These are phyloP conservation scores for Takifugu rubripes DNA, from an alignment of 2,797 vertebrate species.

Conservation along the genomic window DNA sequence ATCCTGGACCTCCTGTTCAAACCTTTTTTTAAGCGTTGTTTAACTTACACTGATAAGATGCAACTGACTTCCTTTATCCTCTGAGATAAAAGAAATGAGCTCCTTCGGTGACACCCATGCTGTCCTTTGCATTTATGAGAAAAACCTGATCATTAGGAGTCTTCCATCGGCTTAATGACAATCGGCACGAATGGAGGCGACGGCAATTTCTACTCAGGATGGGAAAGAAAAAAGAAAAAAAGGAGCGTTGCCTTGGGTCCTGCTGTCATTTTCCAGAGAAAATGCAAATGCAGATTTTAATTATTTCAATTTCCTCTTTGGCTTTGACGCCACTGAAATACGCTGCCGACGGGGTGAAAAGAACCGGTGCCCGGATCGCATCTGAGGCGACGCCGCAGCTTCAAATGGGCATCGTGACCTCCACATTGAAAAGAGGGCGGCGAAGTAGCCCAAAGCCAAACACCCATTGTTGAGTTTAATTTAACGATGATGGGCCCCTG, in stretches of 20 bases:
- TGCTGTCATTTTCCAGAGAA: slow-evolving; percentile 55
- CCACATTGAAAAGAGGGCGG: slow-evolving; percentile 26
- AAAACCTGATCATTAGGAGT: slow-evolving; percentile 42
- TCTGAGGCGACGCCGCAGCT: slow-evolving; percentile 32
- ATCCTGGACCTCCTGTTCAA: no score
- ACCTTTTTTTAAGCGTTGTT: no score
- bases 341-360: slow-evolving; percentile 22
- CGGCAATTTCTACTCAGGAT: slow-evolving; percentile 37
- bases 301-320: slow-evolving; percentile 52
- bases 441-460: slow-evolving; percentile 41
- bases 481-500: slow-evolving; percentile 43
- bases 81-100: slow-evolving; percentile 12
- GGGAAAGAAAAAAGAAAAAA: slow-evolving; percentile 5
- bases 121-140: slow-evolving; percentile 26
- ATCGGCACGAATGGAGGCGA: slow-evolving; percentile 43
- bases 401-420: slow-evolving; percentile 48
- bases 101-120: slow-evolving; percentile 18
- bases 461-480: slow-evolving; percentile 44
- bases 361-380: slow-evolving; percentile 33
- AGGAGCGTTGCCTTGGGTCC: slow-evolving; percentile 45
- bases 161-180: slow-evolving; percentile 50
- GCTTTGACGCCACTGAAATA: slow-evolving; percentile 45
- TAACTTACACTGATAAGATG: no score
- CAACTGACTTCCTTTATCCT: not conserved
- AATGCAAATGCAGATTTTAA: slow-evolving; percentile 63